Evolutionary conservation across 2,797 vertebrate species (phyloP).

Genomic region (Muscicapa comitata): DNA sequence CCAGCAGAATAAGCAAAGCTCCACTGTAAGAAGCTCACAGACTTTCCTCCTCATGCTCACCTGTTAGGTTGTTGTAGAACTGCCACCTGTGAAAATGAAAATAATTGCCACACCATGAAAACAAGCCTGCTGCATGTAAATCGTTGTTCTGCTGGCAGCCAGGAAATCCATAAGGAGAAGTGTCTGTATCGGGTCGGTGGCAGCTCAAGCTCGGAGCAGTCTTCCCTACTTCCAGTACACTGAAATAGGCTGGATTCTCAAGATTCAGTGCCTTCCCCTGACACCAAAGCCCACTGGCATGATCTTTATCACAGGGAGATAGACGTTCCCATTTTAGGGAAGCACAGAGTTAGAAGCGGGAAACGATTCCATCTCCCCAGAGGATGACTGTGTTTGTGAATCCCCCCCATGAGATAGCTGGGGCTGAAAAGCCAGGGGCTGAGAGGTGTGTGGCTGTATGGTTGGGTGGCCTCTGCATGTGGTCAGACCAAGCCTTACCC

Average conservation of each 20-base stretch:
- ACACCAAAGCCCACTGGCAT: background rate
- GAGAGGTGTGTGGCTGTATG: no score
- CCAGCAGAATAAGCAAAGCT: background rate
- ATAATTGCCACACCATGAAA: background rate
- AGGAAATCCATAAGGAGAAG: background rate
- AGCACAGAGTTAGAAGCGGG: background rate
- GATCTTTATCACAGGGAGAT: background rate
- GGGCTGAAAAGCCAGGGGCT: background rate
- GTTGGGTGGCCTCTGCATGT: background rate
- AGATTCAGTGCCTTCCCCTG: background rate
- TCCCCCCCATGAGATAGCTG: background rate
- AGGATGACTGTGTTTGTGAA: background rate
- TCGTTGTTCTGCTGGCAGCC: background rate
- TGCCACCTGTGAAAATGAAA: background rate
- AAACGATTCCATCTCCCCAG: fast-evolving
- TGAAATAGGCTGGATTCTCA: background rate
- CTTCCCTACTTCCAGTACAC: background rate
- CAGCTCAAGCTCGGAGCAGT: background rate
- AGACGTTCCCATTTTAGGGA: background rate
- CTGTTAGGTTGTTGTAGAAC: background rate
- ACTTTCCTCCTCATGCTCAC: background rate
- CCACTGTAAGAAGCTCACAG: background rate
- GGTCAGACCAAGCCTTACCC: background rate
- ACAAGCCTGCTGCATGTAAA: background rate
- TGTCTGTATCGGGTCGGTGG: fast-evolving